These are phyloP conservation scores for Neoitamus cyanurus DNA, from an alignment of 2,888 invertebrate genomes.

Conservation along the genomic window DNA sequence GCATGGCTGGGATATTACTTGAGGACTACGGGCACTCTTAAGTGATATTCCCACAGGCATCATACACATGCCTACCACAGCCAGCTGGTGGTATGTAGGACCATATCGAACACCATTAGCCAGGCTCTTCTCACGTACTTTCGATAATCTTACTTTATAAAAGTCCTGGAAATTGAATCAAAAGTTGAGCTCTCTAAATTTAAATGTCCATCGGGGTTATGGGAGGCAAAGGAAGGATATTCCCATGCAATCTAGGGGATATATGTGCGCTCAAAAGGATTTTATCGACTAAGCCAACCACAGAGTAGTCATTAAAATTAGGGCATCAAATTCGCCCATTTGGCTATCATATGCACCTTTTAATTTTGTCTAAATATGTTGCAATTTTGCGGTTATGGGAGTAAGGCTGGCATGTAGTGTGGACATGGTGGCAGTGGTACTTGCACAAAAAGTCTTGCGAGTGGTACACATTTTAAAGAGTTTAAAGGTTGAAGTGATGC, in stretches of 20 bases:
- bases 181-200: background rate
- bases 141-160: constrained; percentile 5
- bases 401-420: no score
- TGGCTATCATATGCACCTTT: background rate
- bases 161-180: background rate
- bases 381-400: no score
- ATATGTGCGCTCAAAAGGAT: background rate
- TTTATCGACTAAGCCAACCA: background rate
- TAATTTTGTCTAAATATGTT: background rate
- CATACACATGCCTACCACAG: background rate
- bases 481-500: no score
- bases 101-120: background rate
- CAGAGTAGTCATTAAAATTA: background rate
- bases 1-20: background rate
- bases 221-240: background rate
- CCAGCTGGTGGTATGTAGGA: background rate
- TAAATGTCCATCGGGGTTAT: background rate
- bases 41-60: background rate
- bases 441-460: no score
- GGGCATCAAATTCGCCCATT: background rate
- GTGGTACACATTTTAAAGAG: no score
- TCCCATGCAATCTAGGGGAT: background rate
- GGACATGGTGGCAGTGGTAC: no score
- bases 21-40: background rate
- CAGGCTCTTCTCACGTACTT: background rate